A percentile compares a stretch with the other conserved stretches of the same genome.
Conservation (phyloP, 2,113 vertebrate species). For the Varanus komodoensis region DNA sequence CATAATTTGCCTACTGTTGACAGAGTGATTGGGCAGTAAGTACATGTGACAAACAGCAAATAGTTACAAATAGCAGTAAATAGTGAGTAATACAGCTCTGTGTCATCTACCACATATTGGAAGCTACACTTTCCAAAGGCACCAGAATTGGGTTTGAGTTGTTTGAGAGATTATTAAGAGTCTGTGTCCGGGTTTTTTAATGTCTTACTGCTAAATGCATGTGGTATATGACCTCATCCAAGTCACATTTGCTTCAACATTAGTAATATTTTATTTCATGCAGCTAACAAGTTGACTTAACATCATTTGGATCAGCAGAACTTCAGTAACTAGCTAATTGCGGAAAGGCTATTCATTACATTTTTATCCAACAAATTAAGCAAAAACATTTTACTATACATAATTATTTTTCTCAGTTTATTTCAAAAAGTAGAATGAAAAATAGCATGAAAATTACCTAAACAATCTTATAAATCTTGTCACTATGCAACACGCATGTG, state of each 20-base stretch:
- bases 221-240: constrained; percentile 5
- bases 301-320: background rate
- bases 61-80: no score
- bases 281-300: background rate
- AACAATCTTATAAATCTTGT: background rate
- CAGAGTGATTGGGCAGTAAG: background rate
- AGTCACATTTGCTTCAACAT: constrained; percentile 9
- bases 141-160: background rate
- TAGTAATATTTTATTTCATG: background rate
- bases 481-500: background rate
- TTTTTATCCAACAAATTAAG: background rate
- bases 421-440: background rate
- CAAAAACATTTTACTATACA: background rate
- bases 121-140: background rate
- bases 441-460: background rate
- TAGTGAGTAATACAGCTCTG: no score
- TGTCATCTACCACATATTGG: background rate
- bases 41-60: background rate
- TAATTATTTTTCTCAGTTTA: background rate
- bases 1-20: background rate
- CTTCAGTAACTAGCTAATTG: background rate
- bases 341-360: constrained; percentile 18
- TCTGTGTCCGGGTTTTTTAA: background rate
- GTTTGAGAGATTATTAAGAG: background rate
- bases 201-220: background rate